These are phyloP conservation scores for Phasia obesa DNA, from an alignment of 2,888 invertebrate genomes.

Conservation along the genomic window DNA sequence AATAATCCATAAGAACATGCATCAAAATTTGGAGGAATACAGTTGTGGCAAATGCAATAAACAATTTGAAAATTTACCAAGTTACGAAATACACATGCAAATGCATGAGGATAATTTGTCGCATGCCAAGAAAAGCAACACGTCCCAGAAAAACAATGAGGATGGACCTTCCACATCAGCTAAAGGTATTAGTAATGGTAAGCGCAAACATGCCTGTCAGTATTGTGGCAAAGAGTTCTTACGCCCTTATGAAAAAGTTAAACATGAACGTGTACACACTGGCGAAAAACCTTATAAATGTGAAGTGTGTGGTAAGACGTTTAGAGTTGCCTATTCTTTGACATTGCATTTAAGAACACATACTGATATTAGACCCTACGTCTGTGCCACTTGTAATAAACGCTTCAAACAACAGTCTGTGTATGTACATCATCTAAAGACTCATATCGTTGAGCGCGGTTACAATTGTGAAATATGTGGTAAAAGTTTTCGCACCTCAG, in stretches of 20 bases:
- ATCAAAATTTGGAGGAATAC: conserved; percentile 84
- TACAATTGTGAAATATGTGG: conserved; percentile 90
- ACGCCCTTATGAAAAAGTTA: conserved; percentile 91
- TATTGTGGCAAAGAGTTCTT: conserved; percentile 89
- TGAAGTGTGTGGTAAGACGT: conserved; percentile 91
- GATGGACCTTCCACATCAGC: conserved; percentile 60
- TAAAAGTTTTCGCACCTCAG: conserved; percentile 91
- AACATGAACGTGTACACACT: conserved; percentile 92
- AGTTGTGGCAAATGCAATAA: conserved; percentile 88
- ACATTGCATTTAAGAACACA: conserved; percentile 91
- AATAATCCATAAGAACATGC: conserved; percentile 86
- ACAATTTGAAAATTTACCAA: conserved; percentile 86
- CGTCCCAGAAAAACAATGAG: neutral
- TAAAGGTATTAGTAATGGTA: conserved; percentile 56
- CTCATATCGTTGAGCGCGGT: conserved; percentile 89
- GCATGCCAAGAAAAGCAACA: conserved; percentile 2
- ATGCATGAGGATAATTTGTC: conserved; percentile 84
- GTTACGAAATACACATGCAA: conserved; percentile 88
- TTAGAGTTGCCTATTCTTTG: conserved; percentile 90
- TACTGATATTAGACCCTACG: conserved; percentile 90
- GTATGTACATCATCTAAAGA: conserved; percentile 89
- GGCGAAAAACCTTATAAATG: conserved; percentile 91
- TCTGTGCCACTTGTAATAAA: conserved; percentile 88
- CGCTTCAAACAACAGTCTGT: conserved; percentile 91
- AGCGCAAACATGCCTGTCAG: conserved; percentile 86